Base-by-base conservation (phyloP, 2,113 vertebrate species). In the Charina bottae region DNA sequence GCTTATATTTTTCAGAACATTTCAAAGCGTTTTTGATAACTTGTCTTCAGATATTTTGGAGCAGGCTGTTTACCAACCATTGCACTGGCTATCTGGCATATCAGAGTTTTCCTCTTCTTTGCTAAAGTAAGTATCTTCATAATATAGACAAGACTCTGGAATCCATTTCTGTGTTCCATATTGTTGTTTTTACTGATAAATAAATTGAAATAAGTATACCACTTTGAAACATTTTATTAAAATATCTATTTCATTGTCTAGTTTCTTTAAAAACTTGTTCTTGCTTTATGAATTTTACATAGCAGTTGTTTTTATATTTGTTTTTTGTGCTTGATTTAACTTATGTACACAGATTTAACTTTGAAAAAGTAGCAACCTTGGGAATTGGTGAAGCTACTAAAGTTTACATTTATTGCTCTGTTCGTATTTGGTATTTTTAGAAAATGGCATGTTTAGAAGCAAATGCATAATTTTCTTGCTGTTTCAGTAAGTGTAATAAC, bases 81-180 rank as follows among this genome's bases (percentile, higher is more conserved):
- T 96, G 11, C 96, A 95, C 26, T 99, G 99, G 99, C 92, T 99
- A 58, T 97, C 95, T 89, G 98, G 97, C 91, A 96, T 99, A 92
- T 96, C 98, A 85, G 97, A 98, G 42, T 97, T 98, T 92, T 96
- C 91, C n/a, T 94, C 94, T 91, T 97, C 94, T 88, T 93, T 96
- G 64, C 90, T 96, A 64, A 97, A 97, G 98, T 98, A 68, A 97
- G 98, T 97, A 95, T 90, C 60, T 92, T 8, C 93, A 92, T 17
- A 6, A 2, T 83, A 56, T 90, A 3, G 85, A 85, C 28, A 78
- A 26, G n/a, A n/a, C 56, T 9, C 89, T 33, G 89, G 0, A 54
- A 60, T 21, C 54, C 90, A 72, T 78, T 56, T 10, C 64, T 64
- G 2, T 72, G 2, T 58, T 72, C 33, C 53, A 89, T 94, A 33